These are phyloP conservation scores for Malacoctenus gilli DNA, from an alignment of 2,797 vertebrate genomes.

Conservation along the genomic window DNA sequence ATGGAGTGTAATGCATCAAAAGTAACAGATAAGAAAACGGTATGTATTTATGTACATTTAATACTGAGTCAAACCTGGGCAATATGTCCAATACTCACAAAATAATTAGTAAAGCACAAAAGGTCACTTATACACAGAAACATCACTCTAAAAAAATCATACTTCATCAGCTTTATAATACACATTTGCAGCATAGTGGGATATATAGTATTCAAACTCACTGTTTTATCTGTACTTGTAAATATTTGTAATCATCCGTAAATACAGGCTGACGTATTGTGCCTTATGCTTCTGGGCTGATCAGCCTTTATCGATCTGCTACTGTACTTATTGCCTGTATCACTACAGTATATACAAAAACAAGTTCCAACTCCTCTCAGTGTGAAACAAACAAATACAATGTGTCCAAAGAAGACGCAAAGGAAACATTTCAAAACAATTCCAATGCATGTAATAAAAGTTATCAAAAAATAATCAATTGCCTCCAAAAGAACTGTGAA, in stretches of 20 bases:
- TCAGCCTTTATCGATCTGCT: slow-evolving; percentile 62
- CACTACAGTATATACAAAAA: slow-evolving; percentile 76
- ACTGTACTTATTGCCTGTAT: slow-evolving; percentile 69
- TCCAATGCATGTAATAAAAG: slow-evolving; percentile 64
- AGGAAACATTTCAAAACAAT: slow-evolving; percentile 58
- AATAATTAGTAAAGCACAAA: slow-evolving; percentile 81
- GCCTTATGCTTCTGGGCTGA: slow-evolving; percentile 61
- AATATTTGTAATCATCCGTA: slow-evolving; percentile 57
- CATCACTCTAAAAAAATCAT: slow-evolving; percentile 77
- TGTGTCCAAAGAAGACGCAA: slow-evolving; percentile 49
- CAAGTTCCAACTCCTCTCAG: slow-evolving; percentile 34
- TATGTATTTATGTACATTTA: slow-evolving; percentile 69
- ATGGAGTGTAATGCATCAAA: slow-evolving; percentile 87
- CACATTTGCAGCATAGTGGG: slow-evolving; percentile 77
- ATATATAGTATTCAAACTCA: slow-evolving; percentile 67
- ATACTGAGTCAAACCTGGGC: slow-evolving; percentile 73
- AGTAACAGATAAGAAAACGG: slow-evolving; percentile 77
- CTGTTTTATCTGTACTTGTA: slow-evolving; percentile 56
- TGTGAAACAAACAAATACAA: slow-evolving; percentile 41
- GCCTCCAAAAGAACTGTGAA: slow-evolving; percentile 56
- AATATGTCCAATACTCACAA: slow-evolving; percentile 83
- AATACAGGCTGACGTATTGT: slow-evolving; percentile 74
- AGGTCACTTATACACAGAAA: slow-evolving; percentile 86
- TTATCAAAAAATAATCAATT: slow-evolving; percentile 76
- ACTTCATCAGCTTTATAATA: slow-evolving; percentile 71